A percentile compares a stretch with the other conserved stretches of the same genome.
These are phyloP conservation scores for Plebejus anna DNA, from an alignment of 2,888 invertebrate genomes.

Conservation along the genomic window DNA sequence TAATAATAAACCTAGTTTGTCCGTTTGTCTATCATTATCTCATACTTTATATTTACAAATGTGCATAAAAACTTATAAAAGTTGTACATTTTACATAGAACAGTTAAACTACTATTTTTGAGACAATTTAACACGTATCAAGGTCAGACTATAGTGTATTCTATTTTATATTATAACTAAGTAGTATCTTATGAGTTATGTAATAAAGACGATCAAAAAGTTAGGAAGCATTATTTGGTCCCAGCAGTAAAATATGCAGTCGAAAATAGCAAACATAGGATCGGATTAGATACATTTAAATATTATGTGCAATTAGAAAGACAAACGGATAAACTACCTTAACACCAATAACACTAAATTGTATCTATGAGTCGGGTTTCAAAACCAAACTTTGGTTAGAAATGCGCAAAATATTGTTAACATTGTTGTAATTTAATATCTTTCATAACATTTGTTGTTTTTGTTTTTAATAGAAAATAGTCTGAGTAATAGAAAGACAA, in stretches of 20 bases:
- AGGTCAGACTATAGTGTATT: too few relatives aligned
- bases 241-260: not conserved
- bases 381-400: not conserved
- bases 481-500: too few relatives aligned
- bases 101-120: too few relatives aligned
- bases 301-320: not conserved
- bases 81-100: too few relatives aligned
- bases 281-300: not conserved
- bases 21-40: constrained; percentile 18
- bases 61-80: too few relatives aligned
- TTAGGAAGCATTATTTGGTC: constrained; percentile 6
- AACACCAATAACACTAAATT: constrained; percentile 44
- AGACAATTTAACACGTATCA: too few relatives aligned
- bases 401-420: not conserved
- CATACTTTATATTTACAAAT: constrained; percentile 11
- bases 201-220: not conserved
- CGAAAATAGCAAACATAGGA: not conserved
- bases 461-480: too few relatives aligned
- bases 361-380: constrained; percentile 72
- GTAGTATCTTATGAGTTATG: not conserved
- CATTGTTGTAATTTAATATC: too few relatives aligned
- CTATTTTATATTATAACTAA: not conserved
- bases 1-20: constrained; percentile 2
- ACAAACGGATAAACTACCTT: constrained; percentile 43
- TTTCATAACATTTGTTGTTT: too few relatives aligned